Evolutionary conservation across 1,140 invertebrate genomes (phyloP), one percentile per base, ranked within the genome.

Genomic region (Ruditapes philippinarum): DNA sequence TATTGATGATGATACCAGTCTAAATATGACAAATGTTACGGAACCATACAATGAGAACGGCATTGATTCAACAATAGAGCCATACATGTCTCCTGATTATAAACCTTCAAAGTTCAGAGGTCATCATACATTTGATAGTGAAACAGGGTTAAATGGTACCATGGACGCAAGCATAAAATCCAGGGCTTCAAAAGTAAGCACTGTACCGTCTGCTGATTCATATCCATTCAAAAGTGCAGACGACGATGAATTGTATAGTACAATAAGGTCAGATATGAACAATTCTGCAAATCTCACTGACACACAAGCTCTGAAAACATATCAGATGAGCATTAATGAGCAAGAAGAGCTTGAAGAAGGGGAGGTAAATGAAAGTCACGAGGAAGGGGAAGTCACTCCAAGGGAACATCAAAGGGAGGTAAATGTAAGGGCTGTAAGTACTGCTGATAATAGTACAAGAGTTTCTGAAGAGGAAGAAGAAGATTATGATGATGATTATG

Each of bases 401-500:
- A 49, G 60, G 33, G 38, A 54, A 76, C n/a, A n/a, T n/a, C 38
- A 73, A 2, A 51, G 62, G 25, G 68, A 40, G 31, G 38, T 49
- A 28, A 49, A 54, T 51, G 60, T 28, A 36, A 54, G 28, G 31
- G 51, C 65, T 38, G 33, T 70, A 40, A 70, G 42, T 12, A 40
- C 19, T 78, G 74, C 31, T 17, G 49, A 25, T 36, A 40, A 60
- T 28, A 88, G 83, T 49, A n/a, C 28, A 22, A 80, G 57, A 22
- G 74, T 60, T 45, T 40, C 31, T 49, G 73, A 54, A 65, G 65
- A 45, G 70, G 60, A 87, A 22, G 83, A 87, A 33, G 84, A 87
- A 5, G 83, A 87, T 62, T 76, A 90, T 42, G 25, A 90, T 86
- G 73, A 89, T 85, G 70, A 82, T 87, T 76, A 87, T 87, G 40